These are phyloP conservation scores for Ichneumon xanthorius DNA, from an alignment of 2,888 invertebrate genomes.

Conservation along the genomic window DNA sequence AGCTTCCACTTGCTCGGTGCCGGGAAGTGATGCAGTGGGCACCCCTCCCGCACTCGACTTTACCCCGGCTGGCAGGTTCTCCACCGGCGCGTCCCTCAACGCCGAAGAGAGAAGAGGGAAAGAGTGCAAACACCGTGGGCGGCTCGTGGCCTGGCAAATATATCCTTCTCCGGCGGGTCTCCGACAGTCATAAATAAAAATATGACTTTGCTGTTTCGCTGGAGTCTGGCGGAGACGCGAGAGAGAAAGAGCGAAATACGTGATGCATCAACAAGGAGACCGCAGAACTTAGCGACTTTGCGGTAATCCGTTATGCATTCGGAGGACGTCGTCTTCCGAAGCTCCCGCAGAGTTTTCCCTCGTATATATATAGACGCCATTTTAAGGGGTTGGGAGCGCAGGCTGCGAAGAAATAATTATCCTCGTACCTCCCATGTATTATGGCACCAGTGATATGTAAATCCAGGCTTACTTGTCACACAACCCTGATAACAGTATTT, in stretches of 20 bases:
- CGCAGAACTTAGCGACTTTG: constrained; percentile 57
- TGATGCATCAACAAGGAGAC: constrained; percentile 38
- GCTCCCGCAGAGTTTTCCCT: constrained; percentile 28
- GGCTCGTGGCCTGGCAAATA: constrained; percentile 42
- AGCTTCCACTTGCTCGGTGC: constrained; percentile 64
- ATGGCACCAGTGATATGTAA: no score
- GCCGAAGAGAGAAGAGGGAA: constrained; percentile 25
- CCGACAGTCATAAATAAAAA: constrained; percentile 61
- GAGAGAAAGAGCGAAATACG: constrained; percentile 20
- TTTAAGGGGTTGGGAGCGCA: constrained; percentile 24
- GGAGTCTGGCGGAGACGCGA: constrained; percentile 31
- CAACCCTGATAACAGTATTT: no score
- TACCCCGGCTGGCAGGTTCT: constrained; percentile 63
- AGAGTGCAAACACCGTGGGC: constrained; percentile 56
- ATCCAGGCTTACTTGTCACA: no score
- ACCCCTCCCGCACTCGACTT: constrained; percentile 52
- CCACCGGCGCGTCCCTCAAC: constrained; percentile 27
- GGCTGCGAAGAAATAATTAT: constrained; percentile 11
- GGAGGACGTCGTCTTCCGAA: constrained; percentile 35
- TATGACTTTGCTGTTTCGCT: constrained; percentile 57
- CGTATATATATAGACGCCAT: constrained; percentile 11
- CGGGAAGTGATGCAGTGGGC: constrained; percentile 52
- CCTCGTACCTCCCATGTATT: no score
- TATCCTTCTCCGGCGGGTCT: constrained; percentile 38
- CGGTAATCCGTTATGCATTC: constrained; percentile 60